Evolutionary conservation across 2,797 vertebrate genomes (phyloP).

Genomic region (Gila robusta): DNA sequence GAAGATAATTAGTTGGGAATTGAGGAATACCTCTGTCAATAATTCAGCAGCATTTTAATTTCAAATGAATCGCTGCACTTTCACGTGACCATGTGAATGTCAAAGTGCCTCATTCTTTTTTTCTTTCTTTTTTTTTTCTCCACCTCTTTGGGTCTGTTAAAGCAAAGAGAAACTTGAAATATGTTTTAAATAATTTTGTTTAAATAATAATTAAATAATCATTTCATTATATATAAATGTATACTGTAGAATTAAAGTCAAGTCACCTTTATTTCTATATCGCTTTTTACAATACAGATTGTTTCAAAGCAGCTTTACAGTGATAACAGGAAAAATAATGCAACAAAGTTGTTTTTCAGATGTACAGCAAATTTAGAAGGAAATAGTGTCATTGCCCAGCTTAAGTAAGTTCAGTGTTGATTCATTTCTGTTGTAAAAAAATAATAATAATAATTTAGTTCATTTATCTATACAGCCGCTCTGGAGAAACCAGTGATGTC

Average conservation of each 20-base stretch:
- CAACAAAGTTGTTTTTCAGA: too few relatives aligned
- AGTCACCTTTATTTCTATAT: too few relatives aligned
- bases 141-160: not conserved
- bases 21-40: conserved; percentile 78
- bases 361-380: too few relatives aligned
- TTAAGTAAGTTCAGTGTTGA: too few relatives aligned
- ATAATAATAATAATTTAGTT: too few relatives aligned
- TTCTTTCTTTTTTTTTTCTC: not conserved
- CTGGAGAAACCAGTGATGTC: too few relatives aligned
- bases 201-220: not conserved
- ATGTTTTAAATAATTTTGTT: not conserved
- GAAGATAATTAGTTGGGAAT: conserved; percentile 75
- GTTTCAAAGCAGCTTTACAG: too few relatives aligned
- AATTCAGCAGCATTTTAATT: conserved; percentile 79
- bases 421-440: too few relatives aligned
- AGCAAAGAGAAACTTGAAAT: not conserved
- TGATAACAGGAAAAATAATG: too few relatives aligned
- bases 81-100: conserved; percentile 55
- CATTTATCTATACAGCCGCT: too few relatives aligned
- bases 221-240: not conserved
- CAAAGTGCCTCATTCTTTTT: conserved; percentile 42
- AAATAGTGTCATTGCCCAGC: too few relatives aligned
- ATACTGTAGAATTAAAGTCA: not conserved
- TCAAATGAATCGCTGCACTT: conserved; percentile 68
- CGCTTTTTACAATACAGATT: too few relatives aligned